Evolutionary conservation across 1,140 invertebrate genomes (phyloP), one percentile per base, ranked within the genome.

Genomic region (Drosophila kohkoa): DNA sequence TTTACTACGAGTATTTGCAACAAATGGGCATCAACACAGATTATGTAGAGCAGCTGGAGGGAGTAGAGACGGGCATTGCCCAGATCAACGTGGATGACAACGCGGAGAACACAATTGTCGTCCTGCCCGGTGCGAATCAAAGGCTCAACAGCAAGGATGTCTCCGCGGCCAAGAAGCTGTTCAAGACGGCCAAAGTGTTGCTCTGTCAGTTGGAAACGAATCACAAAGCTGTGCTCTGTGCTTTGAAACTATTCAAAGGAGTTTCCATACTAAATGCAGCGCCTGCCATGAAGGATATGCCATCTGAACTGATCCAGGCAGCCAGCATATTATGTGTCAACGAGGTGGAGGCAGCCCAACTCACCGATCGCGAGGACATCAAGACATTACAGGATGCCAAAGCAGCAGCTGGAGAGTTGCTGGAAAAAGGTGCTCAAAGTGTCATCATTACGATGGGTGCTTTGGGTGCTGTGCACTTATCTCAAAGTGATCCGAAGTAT

Each of bases 101-200:
- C 82, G 98, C 98, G 10, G 95, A 98, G 92, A 99, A 99, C 93
- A 95, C 96, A 87, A 99, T 99, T 80, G 95, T 99, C 1, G 96
- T 98, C 77, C 96, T 99, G 2, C 93, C 96, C 52, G 98, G 98
- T 15, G 97, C 98, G 1, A 99, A 99, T 93, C 92, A 94, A 52
- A 82, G 93, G 32, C 92, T 99, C 30, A 94, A 91, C 55, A 76
- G 92, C 49, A 83, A 93, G n/a, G 96, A 98, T 93, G 94, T 98
- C 3, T 80, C 7, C 0, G 16, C 58, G 3, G 71, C 66, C 3
- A 74, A 52, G 10, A 67, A 52, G 5, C 1, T 66, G 0, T 79
- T 91, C 3, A 38, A 38, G 1, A 41, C 16, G 1, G 70, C 82
- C 16, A 81, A 79, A 28, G 80, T 91, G 10, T 25, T 99, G 15